Base-by-base conservation (phyloP, 2,797 vertebrate species). In the Chelon auratus region DNA sequence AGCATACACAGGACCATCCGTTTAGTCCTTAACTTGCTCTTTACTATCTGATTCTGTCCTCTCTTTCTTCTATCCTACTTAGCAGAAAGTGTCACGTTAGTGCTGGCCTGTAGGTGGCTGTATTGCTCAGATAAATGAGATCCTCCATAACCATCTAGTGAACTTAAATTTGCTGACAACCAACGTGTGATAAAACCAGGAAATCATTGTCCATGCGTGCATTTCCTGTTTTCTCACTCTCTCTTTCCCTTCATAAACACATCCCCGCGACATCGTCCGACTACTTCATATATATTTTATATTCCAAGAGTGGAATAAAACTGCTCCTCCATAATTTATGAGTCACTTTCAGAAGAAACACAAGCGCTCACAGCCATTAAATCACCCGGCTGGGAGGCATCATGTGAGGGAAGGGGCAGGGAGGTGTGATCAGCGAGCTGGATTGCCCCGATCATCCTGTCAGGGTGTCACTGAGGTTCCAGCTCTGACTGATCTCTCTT, bases 271-370 rank as follows among this genome's bases (percentile, higher is more conserved):
- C 9, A 52, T 42, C 14, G 24, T 18, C 55, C 8, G 15, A 30
- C 36, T 43, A 22, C 62, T 67, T 62, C 42, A 78, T 78, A 22
- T 72, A 80, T 83, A 82, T 78, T 87, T 83, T 22, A 84, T 83
- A 52, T 69, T 77, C 58, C 52, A 56, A 66, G 73, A 20, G 47
- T 17, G 37, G 72, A 74, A 72, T 85, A 78, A 84, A 78, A 76
- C 62, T 57, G 59, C 39, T 45, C 48, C 45, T 78, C 60, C 58
- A 90, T 88, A 77, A 87, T 89, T 75, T 67, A 86, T 62, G 67
- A 83, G 51, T 59, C 73, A 72, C 80, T 79, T 77, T 85, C 77
- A 56, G 64, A 60, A 55, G 77, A 72, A 81, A 77, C 72, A 64
- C 24, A 45, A 86, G 71, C 78, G 80, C 62, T 63, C n/a, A 5